These are phyloP conservation scores for Pangasius mekongensis DNA, from an alignment of 2,797 vertebrate genomes.

Conservation along the genomic window DNA sequence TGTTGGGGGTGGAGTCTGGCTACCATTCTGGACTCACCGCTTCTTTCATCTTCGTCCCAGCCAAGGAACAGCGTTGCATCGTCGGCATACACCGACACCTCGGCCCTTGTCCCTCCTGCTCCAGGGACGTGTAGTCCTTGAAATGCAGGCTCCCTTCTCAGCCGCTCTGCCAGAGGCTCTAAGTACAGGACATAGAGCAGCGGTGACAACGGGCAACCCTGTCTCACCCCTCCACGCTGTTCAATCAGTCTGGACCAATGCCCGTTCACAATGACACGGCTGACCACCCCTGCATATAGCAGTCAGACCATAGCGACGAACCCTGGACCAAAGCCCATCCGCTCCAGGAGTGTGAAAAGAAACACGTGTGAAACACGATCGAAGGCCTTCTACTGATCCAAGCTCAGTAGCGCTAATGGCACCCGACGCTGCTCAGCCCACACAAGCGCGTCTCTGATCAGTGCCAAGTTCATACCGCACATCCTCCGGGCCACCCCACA, in stretches of 20 bases:
- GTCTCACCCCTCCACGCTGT: slow-evolving; percentile 25
- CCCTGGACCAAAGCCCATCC: not conserved
- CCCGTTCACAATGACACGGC: not conserved
- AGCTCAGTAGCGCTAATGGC: slow-evolving; percentile 31
- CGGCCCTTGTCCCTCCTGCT: not conserved
- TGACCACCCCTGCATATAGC: not conserved
- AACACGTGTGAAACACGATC: slow-evolving; percentile 38
- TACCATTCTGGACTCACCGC: too few species aligned
- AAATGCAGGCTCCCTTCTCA: not conserved
- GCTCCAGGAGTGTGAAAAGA: not conserved
- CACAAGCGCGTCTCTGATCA: slow-evolving; percentile 41
- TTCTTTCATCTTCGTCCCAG: too few species aligned
- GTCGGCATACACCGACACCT: too few species aligned
- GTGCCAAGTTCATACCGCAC: slow-evolving; percentile 39
- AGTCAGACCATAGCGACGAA: not conserved
- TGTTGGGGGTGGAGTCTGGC: too few species aligned
- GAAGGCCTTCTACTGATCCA: slow-evolving; percentile 48
- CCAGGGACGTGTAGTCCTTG: not conserved
- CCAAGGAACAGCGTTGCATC: too few species aligned
- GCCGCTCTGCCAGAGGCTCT: not conserved
- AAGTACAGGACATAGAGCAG: slow-evolving; percentile 24
- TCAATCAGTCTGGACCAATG: not conserved
- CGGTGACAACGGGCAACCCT: slow-evolving; percentile 21
- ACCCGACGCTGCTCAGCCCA: slow-evolving; percentile 49
- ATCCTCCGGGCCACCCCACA: not conserved